Evolutionary conservation across 1,140 invertebrate genomes (phyloP).

Genomic region (Neodiprion virginianus): DNA sequence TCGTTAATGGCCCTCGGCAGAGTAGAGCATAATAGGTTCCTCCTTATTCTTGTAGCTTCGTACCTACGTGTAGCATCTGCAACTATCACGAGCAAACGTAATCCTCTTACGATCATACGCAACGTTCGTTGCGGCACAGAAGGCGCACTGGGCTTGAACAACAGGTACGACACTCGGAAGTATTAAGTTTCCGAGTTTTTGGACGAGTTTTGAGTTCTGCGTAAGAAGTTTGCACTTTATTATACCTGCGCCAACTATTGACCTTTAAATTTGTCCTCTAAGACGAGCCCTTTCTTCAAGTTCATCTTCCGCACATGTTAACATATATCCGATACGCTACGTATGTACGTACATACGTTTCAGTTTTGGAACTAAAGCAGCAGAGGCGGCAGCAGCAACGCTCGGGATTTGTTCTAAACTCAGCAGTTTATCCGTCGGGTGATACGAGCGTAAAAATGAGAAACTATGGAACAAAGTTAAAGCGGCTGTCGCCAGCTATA

Average conservation of each 20-base stretch:
- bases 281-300: not conserved
- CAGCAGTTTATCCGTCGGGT: not conserved
- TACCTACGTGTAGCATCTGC: not conserved
- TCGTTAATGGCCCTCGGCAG: not conserved
- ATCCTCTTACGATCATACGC: constrained; percentile 13
- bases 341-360: too few relatives aligned
- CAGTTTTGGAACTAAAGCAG: too few relatives aligned
- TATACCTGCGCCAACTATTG: not conserved
- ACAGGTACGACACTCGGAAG: not conserved
- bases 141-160: not conserved
- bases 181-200: not conserved
- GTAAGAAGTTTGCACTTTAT: not conserved
- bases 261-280: not conserved
- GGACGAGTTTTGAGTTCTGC: not conserved
- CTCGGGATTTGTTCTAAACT: not conserved
- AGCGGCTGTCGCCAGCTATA: not conserved
- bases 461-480: not conserved
- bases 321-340: too few relatives aligned
- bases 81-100: constrained; percentile 11
- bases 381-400: not conserved
- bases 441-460: not conserved
- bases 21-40: not conserved
- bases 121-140: not conserved
- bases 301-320: not conserved
- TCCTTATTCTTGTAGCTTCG: not conserved